These are phyloP conservation scores for Pelecanoides urinatrix DNA, from an alignment of 2,113 vertebrate genomes.

Conservation along the genomic window DNA sequence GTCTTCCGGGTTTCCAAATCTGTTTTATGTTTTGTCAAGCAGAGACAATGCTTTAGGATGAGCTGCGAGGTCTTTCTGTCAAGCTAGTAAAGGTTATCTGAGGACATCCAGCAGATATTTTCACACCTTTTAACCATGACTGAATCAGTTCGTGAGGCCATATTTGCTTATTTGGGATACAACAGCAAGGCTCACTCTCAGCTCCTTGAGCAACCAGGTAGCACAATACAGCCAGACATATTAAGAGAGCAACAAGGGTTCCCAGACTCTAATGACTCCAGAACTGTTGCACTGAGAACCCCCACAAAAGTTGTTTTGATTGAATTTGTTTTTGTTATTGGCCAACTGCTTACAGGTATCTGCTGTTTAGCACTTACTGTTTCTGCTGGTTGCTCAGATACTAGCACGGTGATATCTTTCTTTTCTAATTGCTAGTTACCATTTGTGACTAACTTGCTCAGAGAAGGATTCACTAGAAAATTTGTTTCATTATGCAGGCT, in stretches of 20 bases:
- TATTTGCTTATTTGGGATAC: background rate
- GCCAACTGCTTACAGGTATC: background rate
- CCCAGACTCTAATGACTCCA: background rate
- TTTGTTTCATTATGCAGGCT: background rate
- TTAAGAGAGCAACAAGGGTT: background rate
- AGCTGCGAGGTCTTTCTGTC: background rate
- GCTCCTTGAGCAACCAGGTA: background rate
- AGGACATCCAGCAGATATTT: background rate
- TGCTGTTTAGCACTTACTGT: background rate
- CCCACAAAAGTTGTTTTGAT: background rate
- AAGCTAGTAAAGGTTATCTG: background rate
- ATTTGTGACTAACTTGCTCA: background rate
- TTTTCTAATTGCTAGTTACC: background rate
- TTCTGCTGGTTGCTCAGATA: background rate
- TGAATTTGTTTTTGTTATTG: background rate
- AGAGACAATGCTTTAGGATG: background rate
- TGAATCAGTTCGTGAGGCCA: background rate
- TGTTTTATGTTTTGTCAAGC: background rate
- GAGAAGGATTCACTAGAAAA: background rate
- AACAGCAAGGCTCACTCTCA: background rate
- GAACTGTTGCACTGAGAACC: background rate
- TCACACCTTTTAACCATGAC: background rate
- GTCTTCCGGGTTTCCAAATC: background rate
- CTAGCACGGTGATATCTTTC: background rate
- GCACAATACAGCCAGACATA: background rate